Conservation (phyloP, 2,797 vertebrate genomes). For the Agapornis canus region DNA sequence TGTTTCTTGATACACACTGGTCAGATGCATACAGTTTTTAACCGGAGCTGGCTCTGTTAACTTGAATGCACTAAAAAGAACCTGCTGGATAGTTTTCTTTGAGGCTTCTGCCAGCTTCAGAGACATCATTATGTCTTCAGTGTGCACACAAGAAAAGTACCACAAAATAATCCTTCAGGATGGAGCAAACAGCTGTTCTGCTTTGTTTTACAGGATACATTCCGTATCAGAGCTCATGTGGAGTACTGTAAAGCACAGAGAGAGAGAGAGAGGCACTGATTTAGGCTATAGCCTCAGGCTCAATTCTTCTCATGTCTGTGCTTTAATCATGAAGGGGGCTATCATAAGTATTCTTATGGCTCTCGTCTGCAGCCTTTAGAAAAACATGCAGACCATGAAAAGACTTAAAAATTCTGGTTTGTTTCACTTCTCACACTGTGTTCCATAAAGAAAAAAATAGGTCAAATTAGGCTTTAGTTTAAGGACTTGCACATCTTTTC, state of each 20-base stretch:
- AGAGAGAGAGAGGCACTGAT: not conserved
- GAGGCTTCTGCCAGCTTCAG: not conserved
- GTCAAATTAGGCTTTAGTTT: not conserved
- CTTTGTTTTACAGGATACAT: not conserved
- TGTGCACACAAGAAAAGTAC: not conserved
- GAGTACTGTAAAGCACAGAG: conserved; percentile 32
- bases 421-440: not conserved
- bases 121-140: not conserved
- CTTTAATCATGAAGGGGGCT: conserved; percentile 13
- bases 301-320: conserved; percentile 7
- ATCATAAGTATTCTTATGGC: not conserved
- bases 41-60: not conserved
- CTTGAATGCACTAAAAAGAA: not conserved
- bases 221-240: not conserved
- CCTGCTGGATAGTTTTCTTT: not conserved
- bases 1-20: not conserved
- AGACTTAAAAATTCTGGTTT: not conserved
- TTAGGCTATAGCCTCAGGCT: conserved; percentile 31
- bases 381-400: conserved; percentile 20
- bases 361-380: not conserved
- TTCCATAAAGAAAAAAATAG: not conserved
- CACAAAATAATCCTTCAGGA: not conserved
- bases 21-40: not conserved
- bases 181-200: not conserved
- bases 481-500: not conserved